Base-by-base conservation (phyloP, 2,888 invertebrate species). In the Nomada ferruginata region DNA sequence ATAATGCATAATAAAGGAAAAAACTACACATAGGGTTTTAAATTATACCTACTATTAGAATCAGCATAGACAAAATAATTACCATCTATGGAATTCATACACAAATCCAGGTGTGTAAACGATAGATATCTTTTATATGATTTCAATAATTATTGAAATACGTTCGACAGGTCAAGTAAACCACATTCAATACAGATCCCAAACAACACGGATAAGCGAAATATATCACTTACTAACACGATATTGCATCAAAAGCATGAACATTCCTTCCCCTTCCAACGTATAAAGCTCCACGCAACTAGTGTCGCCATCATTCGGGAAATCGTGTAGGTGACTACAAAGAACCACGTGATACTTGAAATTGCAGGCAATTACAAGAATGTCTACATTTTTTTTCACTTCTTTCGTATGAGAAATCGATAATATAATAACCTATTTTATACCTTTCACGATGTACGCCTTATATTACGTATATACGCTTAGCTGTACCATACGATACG, bases 221-320 rank as follows among this genome's bases (percentile, higher is more conserved):
- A 72, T 75, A 74, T 65, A 79, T 76, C 70, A 75, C 61, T 80
- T 79, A 75, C 74, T 71, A 81, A 78, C 74, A 82, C 79, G 74
- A 76, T 83, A 81, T 81, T 81, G 79, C 68, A 82, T 77, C 70
- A 75, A 73, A 84, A 70, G 79, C 78, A 61, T 66, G 65, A 80
- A 79, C 78, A 79, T 63, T 81, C 79, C 71, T 86, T 83, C 77
- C 68, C 83, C 73, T 66, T 83, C 65, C 61, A 68, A 76, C 63
- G 60, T 73, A 69, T 52, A 64, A 61, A 70, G 72, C 76, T 78
- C 70, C 70, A 44, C 60, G 69, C 23, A 11, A 47, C n/a, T 60
- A 55, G 73, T 81, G 76, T 50, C 78, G 69, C 85, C 87, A 87
- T 82, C 88, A 55, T 18, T 76, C 66, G 83, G 44, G 47, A 60